A percentile compares a stretch with the other conserved stretches of the same genome.
These are phyloP conservation scores for Xiphorhynchus erythropygius DNA, from an alignment of 2,797 vertebrate genomes.

Conservation along the genomic window DNA sequence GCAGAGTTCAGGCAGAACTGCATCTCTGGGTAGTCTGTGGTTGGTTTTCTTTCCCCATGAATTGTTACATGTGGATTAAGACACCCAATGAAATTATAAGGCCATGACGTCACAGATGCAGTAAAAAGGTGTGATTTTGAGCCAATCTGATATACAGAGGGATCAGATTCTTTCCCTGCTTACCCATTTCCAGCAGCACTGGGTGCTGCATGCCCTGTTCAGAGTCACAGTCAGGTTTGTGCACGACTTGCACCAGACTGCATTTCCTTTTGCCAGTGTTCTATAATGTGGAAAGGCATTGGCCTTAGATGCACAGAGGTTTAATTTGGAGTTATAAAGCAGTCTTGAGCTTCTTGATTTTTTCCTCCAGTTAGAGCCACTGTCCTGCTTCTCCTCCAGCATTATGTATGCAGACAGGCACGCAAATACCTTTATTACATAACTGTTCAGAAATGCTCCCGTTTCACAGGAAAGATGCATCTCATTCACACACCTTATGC, in stretches of 20 bases:
- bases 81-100: background rate
- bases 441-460: constrained; percentile 35
- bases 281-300: background rate
- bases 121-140: background rate
- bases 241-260: background rate
- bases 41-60: rapidly evolving
- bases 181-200: background rate
- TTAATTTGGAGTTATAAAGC: background rate
- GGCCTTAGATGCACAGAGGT: background rate
- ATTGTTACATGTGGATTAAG: background rate
- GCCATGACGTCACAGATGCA: background rate
- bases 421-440: background rate
- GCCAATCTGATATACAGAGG: background rate
- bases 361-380: background rate
- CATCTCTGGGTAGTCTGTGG: background rate
- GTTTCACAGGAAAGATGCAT: constrained; percentile 8
- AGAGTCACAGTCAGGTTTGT: background rate
- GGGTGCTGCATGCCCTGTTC: background rate
- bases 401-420: background rate
- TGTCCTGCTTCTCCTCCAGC: background rate
- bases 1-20: background rate
- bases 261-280: background rate
- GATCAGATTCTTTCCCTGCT: background rate
- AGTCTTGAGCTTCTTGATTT: background rate
- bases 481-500: constrained; percentile 35